A percentile compares a stretch with the other conserved stretches of the same genome.
These are phyloP conservation scores for Carcinoscorpius rotundicauda DNA, from an alignment of 1,140 invertebrate species.

Conservation along the genomic window DNA sequence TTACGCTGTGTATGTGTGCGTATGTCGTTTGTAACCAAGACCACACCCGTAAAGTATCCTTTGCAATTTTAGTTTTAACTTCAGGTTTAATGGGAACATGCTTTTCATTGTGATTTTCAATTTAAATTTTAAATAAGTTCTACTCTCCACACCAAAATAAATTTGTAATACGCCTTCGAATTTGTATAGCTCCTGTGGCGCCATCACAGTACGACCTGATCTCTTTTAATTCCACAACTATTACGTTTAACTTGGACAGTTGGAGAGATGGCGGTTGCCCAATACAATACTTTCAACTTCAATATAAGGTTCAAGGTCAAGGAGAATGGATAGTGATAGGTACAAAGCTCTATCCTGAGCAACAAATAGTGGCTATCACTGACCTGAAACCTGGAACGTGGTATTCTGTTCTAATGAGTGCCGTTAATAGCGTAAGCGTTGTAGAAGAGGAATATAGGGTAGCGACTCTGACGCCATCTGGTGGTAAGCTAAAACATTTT, in stretches of 20 bases:
- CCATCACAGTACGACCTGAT: constrained; percentile 37
- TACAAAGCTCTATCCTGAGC: constrained; percentile 74
- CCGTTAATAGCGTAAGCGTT: constrained; percentile 83
- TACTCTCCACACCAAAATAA: neutral
- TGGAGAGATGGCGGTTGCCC: constrained; percentile 93
- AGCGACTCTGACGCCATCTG: constrained; percentile 44
- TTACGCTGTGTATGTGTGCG: no score
- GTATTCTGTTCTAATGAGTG: constrained; percentile 73
- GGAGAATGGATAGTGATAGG: constrained; percentile 84
- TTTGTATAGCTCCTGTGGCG: constrained; percentile 19
- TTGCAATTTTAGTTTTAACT: no score
- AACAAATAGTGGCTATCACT: constrained; percentile 30
- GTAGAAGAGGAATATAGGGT: constrained; percentile 74
- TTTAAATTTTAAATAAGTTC: no score
- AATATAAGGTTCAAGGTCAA: constrained; percentile 56
- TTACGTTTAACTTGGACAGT: constrained; percentile 76
- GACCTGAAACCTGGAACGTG: constrained; percentile 69
- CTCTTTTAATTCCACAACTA: constrained; percentile 79
- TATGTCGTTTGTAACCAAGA: no score
- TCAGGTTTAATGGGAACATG: no score
- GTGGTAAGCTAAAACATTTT: constrained; percentile 32
- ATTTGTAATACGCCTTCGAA: neutral
- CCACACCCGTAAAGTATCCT: no score
- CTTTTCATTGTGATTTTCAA: no score
- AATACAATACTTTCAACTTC: constrained; percentile 89